These are phyloP conservation scores for Hylaea fasciaria DNA, from an alignment of 2,888 invertebrate species.

Conservation along the genomic window DNA sequence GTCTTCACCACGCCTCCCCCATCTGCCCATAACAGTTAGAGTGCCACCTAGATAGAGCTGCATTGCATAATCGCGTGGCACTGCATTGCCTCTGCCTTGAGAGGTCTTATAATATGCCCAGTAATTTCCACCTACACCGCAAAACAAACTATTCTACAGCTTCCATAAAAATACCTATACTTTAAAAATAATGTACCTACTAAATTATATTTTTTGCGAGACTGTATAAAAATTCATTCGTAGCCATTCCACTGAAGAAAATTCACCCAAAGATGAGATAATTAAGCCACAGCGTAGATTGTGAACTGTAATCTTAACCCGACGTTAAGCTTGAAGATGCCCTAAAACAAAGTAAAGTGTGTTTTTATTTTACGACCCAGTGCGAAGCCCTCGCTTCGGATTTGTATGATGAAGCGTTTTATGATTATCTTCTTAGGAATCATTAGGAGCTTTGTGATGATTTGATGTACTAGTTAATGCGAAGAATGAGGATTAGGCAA, in stretches of 20 bases:
- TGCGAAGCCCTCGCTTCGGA: slow-evolving; percentile 17
- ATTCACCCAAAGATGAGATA: slow-evolving; percentile 38
- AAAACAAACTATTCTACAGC: too few species aligned
- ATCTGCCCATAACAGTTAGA: too few species aligned
- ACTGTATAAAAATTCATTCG: slow-evolving; percentile 43
- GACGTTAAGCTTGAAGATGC: slow-evolving; percentile 40
- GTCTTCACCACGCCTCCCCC: too few species aligned
- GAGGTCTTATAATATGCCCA: too few species aligned
- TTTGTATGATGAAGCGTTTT: slow-evolving; percentile 28
- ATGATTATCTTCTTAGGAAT: slow-evolving; percentile 24
- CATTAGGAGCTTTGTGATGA: slow-evolving; percentile 25
- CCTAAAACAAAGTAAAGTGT: slow-evolving; percentile 37
- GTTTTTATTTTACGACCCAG: slow-evolving; percentile 38
- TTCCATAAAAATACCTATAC: neutral
- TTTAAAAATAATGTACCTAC: neutral
- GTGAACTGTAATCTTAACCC: slow-evolving; percentile 38
- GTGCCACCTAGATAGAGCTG: too few species aligned
- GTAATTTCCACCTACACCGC: too few species aligned
- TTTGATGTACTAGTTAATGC: slow-evolving; percentile 1
- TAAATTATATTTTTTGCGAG: slow-evolving; percentile 26
- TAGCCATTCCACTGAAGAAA: slow-evolving; percentile 38
- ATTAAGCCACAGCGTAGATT: slow-evolving; percentile 37
- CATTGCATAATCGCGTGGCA: too few species aligned
- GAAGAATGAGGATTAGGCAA: neutral
- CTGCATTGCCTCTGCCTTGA: too few species aligned